phyloP scores from a whole-genome alignment of 2,888 invertebrate genomes.

The Ypsolopha scabrella region DNA sequence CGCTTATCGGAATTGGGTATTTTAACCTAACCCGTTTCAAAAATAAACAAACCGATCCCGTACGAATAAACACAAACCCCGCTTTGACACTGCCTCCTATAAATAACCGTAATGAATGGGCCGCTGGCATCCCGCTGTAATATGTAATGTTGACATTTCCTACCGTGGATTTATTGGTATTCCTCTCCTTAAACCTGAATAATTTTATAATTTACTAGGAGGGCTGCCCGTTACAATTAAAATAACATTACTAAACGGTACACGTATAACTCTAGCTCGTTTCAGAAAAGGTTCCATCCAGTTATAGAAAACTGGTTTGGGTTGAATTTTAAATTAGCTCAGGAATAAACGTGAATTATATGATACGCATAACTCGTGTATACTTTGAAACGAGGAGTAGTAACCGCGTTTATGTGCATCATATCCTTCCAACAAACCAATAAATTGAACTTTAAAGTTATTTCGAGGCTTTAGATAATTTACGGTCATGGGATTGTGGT shows the following conservation, averaged over 20 bases:
- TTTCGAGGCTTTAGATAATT: not conserved
- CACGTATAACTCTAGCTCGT: not conserved
- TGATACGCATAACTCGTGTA: conserved; percentile 4
- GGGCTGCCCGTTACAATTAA: conserved; percentile 20
- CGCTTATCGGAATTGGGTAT: conserved; percentile 56
- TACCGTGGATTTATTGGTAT: conserved; percentile 43
- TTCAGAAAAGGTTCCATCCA: not conserved
- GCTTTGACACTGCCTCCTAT: conserved; percentile 63
- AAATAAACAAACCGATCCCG: conserved; percentile 57
- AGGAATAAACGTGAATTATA: conserved; percentile 7
- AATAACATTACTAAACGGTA: conserved; percentile 1
- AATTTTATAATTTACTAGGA: conserved; percentile 46
- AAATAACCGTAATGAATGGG: conserved; percentile 68
- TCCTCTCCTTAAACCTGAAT: conserved; percentile 52
- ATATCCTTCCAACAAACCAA: conserved; percentile 1
- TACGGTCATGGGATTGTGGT: not conserved
- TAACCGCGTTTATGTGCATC: conserved; percentile 1
- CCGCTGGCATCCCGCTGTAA: conserved; percentile 53
- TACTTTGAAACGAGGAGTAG: not conserved
- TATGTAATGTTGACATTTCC: conserved; percentile 60
- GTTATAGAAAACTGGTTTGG: conserved; percentile 3
- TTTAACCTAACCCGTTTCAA: conserved; percentile 55
- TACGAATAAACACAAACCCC: conserved; percentile 60
- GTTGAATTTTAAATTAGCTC: conserved; percentile 4
- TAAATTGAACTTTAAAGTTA: not conserved